These are phyloP conservation scores for Camponotus pennsylvanicus DNA, from an alignment of 1,140 invertebrate species.

Conservation along the genomic window DNA sequence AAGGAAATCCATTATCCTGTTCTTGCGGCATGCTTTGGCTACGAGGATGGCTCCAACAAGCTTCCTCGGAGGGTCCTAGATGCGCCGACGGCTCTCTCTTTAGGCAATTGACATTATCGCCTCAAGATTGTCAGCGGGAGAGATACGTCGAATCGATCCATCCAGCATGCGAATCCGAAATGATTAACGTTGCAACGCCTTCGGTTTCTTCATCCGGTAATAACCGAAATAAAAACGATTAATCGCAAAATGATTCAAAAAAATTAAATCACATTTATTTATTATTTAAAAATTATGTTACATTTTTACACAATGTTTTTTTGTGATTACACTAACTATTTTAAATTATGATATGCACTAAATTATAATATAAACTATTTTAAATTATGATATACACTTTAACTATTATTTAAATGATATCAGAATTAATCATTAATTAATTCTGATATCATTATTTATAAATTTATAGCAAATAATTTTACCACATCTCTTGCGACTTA, in stretches of 20 bases:
- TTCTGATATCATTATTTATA: not conserved
- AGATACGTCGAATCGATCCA: constrained; percentile 87
- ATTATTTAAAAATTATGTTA: not conserved
- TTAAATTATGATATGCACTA: not conserved
- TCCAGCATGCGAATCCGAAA: constrained; percentile 89
- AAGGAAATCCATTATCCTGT: constrained; percentile 93
- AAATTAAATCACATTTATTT: not conserved
- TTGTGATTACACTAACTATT: not conserved
- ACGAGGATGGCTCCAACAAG: constrained; percentile 92
- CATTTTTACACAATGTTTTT: not conserved
- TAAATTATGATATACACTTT: too few species aligned
- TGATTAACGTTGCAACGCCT: constrained; percentile 84
- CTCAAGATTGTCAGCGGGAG: constrained; percentile 88
- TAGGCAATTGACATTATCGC: constrained; percentile 89
- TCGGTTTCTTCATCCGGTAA: constrained; percentile 79
- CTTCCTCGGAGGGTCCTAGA: constrained; percentile 89
- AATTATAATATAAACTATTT: too few species aligned
- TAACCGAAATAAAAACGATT: not conserved
- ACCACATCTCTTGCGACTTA: not conserved
- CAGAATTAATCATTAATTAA: not conserved
- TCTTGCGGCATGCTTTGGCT: constrained; percentile 93
- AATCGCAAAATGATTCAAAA: not conserved
- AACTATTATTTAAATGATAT: too few species aligned
- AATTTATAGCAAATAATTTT: not conserved
- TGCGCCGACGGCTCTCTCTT: constrained; percentile 92